These are phyloP conservation scores for Phalanger gymnotis DNA, from an alignment of 2,797 vertebrate genomes.

Conservation along the genomic window DNA sequence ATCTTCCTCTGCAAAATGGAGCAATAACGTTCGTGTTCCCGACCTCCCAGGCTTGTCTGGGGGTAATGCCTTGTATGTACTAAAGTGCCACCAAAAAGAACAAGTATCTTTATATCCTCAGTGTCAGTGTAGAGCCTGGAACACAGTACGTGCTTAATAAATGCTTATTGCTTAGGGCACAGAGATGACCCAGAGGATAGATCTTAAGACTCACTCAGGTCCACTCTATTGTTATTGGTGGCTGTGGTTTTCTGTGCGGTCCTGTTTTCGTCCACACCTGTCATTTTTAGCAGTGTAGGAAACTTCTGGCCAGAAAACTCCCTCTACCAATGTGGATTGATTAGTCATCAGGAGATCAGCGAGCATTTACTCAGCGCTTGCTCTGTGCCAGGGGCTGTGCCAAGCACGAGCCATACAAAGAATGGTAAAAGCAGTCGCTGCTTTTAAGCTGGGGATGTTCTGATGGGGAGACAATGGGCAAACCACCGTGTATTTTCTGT, in stretches of 20 bases:
- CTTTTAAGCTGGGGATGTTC: rapidly evolving
- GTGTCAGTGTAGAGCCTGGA: not conserved
- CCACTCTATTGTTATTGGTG: not conserved
- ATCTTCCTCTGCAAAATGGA: not conserved
- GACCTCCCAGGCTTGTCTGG: not conserved
- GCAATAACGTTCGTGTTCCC: not conserved
- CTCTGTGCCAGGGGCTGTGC: not conserved
- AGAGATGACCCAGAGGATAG: not conserved
- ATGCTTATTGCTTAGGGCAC: not conserved
- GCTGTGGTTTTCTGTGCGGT: not conserved
- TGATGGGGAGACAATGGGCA: not conserved
- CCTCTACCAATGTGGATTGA: not conserved
- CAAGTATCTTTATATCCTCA: constrained; percentile 34
- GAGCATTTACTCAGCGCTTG: not conserved
- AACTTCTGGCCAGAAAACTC: not conserved
- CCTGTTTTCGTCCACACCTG: not conserved
- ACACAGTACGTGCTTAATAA: not conserved
- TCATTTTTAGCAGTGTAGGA: not conserved
- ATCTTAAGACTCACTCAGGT: too few relatives aligned
- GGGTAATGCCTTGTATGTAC: constrained; percentile 14
- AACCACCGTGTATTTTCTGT: not conserved
- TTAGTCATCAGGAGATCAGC: not conserved
- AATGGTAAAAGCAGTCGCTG: not conserved
- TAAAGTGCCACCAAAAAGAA: constrained; percentile 48
- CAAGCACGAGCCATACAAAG: not conserved